Percentiles rank a stretch among this genome's conserved stretches.
Evolutionary conservation across 2,888 invertebrate genomes (phyloP).

Genomic region (Caenorhabditis imperialis): DNA sequence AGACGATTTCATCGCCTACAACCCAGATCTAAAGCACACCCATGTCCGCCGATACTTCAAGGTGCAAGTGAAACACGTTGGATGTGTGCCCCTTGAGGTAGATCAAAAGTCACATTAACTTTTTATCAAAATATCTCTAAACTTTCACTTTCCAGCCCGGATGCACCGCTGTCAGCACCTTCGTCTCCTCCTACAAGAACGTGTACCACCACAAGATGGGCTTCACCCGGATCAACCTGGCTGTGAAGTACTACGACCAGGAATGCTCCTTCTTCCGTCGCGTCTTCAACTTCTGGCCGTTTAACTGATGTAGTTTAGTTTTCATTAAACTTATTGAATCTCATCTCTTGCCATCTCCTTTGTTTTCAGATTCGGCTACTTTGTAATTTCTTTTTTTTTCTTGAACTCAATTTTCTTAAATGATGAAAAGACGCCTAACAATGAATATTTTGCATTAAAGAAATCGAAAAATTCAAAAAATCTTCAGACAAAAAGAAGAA

Average conservation of each 20-base stretch:
- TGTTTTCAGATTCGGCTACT: neutral
- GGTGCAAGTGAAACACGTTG: constrained; percentile 13
- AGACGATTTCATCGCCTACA: constrained; percentile 15
- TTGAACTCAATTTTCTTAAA: too few relatives aligned
- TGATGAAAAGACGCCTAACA: too few relatives aligned
- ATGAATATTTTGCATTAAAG: too few relatives aligned
- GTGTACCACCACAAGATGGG: neutral
- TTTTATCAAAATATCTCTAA: neutral
- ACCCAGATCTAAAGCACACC: neutral
- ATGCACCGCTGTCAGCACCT: constrained; percentile 7
- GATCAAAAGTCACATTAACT: neutral
- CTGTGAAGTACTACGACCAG: neutral
- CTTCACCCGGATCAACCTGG: constrained; percentile 4
- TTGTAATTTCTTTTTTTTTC: neutral
- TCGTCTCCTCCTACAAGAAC: neutral
- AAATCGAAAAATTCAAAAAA: too few relatives aligned
- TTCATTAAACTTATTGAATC: too few relatives aligned
- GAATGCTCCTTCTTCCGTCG: constrained; percentile 1
- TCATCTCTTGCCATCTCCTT: neutral
- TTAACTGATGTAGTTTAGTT: neutral
- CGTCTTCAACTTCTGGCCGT: constrained; percentile 30
- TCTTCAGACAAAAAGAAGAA: too few relatives aligned
- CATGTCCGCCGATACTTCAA: neutral
- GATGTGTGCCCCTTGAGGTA: constrained; percentile 6
- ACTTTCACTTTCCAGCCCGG: neutral